These are phyloP conservation scores for Halictus ligatus DNA, from an alignment of 2,888 invertebrate genomes.

Conservation along the genomic window DNA sequence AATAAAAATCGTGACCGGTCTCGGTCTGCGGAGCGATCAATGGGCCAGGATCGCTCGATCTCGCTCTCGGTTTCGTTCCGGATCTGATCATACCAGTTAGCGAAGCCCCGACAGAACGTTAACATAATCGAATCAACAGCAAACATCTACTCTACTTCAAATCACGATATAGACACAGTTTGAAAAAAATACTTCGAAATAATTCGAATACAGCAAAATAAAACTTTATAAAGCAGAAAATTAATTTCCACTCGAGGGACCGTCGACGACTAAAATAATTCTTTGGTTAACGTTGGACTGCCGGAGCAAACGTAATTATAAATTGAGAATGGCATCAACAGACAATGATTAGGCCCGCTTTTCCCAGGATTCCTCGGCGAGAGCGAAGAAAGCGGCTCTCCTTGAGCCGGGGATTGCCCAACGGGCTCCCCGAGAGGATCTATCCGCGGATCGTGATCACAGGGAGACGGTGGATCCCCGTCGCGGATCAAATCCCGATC, in stretches of 20 bases:
- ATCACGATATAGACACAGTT: too few relatives aligned
- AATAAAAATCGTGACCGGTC: conserved; percentile 22
- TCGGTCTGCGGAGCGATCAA: conserved; percentile 27
- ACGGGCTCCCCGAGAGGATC: not conserved
- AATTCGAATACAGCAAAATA: too few relatives aligned
- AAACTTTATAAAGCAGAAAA: too few relatives aligned
- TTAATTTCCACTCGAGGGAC: too few relatives aligned
- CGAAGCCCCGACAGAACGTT: not conserved
- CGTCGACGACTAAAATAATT: too few relatives aligned
- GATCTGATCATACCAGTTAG: not conserved
- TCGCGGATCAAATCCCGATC: not conserved
- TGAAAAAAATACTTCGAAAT: too few relatives aligned
- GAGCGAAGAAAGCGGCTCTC: conserved; percentile 13
- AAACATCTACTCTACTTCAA: not conserved
- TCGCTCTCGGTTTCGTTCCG: conserved; percentile 21
- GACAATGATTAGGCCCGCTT: not conserved
- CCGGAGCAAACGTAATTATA: too few relatives aligned
- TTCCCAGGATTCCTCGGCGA: not conserved
- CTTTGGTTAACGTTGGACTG: too few relatives aligned
- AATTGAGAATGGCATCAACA: too few relatives aligned
- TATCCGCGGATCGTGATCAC: not conserved
- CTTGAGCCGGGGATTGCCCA: not conserved
- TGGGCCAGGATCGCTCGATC: conserved; percentile 6
- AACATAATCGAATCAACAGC: not conserved
- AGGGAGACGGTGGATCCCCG: not conserved